Conservation (phyloP, 1,140 invertebrate genomes). For the Phymastichus coffea region DNA sequence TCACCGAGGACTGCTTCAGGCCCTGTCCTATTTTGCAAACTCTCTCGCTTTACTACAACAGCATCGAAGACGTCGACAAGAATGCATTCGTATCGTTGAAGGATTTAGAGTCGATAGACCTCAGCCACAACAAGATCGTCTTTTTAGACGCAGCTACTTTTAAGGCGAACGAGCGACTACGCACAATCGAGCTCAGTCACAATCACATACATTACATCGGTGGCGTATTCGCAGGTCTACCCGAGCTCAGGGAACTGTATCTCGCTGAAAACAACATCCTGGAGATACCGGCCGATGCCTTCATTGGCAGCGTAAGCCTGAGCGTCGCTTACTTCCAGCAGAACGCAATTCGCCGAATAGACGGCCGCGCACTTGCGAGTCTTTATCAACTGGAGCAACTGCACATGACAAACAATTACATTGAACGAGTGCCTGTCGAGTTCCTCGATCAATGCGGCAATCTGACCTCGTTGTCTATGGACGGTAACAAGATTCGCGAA, state of each 20-base stretch:
- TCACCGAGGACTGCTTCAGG: slow-evolving; percentile 75
- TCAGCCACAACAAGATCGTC: slow-evolving; percentile 85
- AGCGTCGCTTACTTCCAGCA: slow-evolving; percentile 84
- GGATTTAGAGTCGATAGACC: slow-evolving; percentile 79
- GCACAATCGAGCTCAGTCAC: slow-evolving; percentile 82
- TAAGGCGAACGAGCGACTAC: slow-evolving; percentile 69
- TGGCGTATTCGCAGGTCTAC: slow-evolving; percentile 77
- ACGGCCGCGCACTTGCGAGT: slow-evolving; percentile 70
- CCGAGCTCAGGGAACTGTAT: slow-evolving; percentile 77
- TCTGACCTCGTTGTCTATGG: slow-evolving; percentile 81
- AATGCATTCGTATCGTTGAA: slow-evolving; percentile 72
- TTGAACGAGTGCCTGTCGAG: slow-evolving; percentile 71
- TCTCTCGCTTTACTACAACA: slow-evolving; percentile 81
- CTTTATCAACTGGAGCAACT: slow-evolving; percentile 77
- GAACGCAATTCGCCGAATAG: slow-evolving; percentile 79
- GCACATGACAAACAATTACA: slow-evolving; percentile 84
- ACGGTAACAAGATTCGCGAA: slow-evolving; percentile 84
- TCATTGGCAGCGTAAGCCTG: slow-evolving; percentile 73
- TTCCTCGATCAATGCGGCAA: slow-evolving; percentile 74
- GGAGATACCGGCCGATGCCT: slow-evolving; percentile 78
- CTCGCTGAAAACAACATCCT: slow-evolving; percentile 89
- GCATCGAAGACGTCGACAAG: slow-evolving; percentile 74
- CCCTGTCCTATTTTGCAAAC: slow-evolving; percentile 76
- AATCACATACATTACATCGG: slow-evolving; percentile 85
- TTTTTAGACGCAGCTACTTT: slow-evolving; percentile 72